A percentile compares a stretch with the other conserved stretches of the same genome.
Evolutionary conservation across 2,888 invertebrate genomes (phyloP).

Genomic region (Lasioglossum leucozonium): DNA sequence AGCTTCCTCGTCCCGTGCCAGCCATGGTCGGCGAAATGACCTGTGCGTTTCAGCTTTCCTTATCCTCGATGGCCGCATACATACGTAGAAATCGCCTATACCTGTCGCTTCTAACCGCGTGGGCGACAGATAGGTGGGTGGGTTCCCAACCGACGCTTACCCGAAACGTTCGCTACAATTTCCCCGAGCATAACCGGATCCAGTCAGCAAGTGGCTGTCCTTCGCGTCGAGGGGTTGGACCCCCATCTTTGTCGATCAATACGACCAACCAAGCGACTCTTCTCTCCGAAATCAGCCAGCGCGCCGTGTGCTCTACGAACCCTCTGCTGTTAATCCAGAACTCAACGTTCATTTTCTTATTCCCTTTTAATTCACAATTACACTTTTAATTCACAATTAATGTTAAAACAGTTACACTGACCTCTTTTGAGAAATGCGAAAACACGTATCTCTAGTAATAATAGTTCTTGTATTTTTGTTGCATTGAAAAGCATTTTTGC

Average conservation of each 20-base stretch:
- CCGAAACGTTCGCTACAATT: slow-evolving; percentile 50
- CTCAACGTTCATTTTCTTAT: not conserved
- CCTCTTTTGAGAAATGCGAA: not conserved
- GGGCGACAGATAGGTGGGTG: slow-evolving; percentile 30
- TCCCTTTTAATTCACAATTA: too few species aligned
- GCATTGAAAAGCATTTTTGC: not conserved
- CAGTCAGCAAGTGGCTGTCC: slow-evolving; percentile 75
- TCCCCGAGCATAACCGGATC: slow-evolving; percentile 63
- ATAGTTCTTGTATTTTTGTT: not conserved
- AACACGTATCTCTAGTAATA: not conserved
- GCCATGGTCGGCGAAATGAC: not conserved
- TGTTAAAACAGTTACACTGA: not conserved
- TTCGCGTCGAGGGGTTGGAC: slow-evolving; percentile 75
- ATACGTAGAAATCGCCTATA: slow-evolving; percentile 28
- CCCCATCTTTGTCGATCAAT: slow-evolving; percentile 81
- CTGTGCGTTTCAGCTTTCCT: not conserved
- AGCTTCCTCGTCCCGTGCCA: not conserved
- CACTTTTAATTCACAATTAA: too few species aligned
- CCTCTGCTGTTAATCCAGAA: slow-evolving; percentile 24
- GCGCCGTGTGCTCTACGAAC: slow-evolving; percentile 42
- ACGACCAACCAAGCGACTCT: slow-evolving; percentile 67
- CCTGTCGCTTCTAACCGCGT: slow-evolving; percentile 9
- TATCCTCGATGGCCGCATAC: not conserved
- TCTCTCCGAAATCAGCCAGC: slow-evolving; percentile 72
- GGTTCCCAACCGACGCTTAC: slow-evolving; percentile 1